phyloP scores from a whole-genome alignment of 2,797 vertebrate species.

The Nannoperca obscura region DNA sequence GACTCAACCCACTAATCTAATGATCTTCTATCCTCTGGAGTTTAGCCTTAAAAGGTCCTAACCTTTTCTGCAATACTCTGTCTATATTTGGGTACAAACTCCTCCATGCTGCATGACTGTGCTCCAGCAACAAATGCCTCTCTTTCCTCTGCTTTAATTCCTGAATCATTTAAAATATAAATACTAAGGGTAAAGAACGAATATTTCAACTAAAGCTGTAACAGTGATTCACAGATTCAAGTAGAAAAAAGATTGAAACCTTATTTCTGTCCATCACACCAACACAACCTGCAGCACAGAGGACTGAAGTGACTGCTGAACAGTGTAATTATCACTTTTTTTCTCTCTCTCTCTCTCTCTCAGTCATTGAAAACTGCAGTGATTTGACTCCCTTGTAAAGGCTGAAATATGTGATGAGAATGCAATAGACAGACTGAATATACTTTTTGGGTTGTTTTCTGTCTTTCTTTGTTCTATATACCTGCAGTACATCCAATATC shows the following conservation, averaged over 20 bases:
- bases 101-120: neutral
- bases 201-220: neutral
- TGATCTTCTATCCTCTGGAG: conserved; percentile 33
- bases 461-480: neutral
- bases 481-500: neutral
- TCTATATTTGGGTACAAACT: conserved; percentile 28
- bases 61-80: conserved; percentile 26
- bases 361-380: conserved; percentile 22
- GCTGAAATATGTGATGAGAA: conserved; percentile 11
- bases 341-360: neutral
- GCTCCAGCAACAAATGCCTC: neutral
- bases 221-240: conserved; percentile 2
- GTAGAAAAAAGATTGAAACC: neutral
- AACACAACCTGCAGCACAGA: conserved; percentile 26
- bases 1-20: conserved; percentile 32
- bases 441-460: neutral
- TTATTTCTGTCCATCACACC: conserved; percentile 24
- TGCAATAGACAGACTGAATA: neutral
- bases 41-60: conserved; percentile 29
- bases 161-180: neutral
- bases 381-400: conserved; percentile 5
- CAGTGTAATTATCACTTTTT: conserved; percentile 17
- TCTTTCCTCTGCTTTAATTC: neutral
- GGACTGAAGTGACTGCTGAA: conserved; percentile 29
- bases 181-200: neutral